phyloP scores from a whole-genome alignment of 2,888 invertebrate species.

The Lasioglossum oenotherae region DNA sequence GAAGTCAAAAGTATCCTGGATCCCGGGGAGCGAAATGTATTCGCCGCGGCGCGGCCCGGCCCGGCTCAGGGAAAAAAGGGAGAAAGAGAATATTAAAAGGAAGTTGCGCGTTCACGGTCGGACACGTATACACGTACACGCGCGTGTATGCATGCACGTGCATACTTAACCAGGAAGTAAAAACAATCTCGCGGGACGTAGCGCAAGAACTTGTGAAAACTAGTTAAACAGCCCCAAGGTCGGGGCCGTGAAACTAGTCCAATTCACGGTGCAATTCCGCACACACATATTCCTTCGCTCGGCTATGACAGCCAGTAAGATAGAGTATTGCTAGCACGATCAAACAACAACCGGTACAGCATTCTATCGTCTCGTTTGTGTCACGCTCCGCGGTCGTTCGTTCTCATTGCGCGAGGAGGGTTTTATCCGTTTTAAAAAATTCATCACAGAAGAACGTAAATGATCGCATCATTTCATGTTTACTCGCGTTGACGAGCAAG shows the following conservation, averaged over 20 bases:
- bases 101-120: slow-evolving; percentile 16
- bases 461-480: not conserved
- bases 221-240: slow-evolving; percentile 73
- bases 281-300: slow-evolving; percentile 60
- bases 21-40: not conserved
- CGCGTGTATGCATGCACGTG: slow-evolving; percentile 13
- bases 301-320: slow-evolving; percentile 51
- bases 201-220: slow-evolving; percentile 72
- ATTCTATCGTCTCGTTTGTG: slow-evolving; percentile 34
- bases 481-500: not conserved
- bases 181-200: slow-evolving; percentile 67
- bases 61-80: not conserved
- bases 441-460: not conserved
- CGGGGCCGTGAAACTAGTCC: slow-evolving; percentile 73
- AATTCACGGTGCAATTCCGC: slow-evolving; percentile 70
- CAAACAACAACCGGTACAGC: slow-evolving; percentile 28
- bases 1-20: slow-evolving; percentile 1
- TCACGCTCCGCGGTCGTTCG: not conserved
- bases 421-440: not conserved
- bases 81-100: slow-evolving; percentile 6
- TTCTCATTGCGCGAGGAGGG: not conserved
- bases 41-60: not conserved
- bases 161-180: slow-evolving; percentile 60
- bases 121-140: slow-evolving; percentile 1
- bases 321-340: slow-evolving; percentile 56